Base-by-base conservation (phyloP, 2,113 vertebrate genomes). In the Clinocottus analis region DNA sequence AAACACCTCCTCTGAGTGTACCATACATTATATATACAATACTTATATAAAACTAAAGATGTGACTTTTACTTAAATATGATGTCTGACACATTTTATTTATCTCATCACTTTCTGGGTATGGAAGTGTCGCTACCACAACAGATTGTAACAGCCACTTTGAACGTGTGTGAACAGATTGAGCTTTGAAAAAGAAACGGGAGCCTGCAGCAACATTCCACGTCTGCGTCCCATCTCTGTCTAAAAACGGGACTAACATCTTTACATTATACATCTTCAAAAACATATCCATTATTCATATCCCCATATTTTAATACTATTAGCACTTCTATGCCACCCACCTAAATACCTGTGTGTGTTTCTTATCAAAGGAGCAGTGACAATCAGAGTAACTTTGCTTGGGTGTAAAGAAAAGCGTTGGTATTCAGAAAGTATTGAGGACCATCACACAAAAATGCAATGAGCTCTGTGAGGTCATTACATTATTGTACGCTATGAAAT, bases 221-320 rank as follows among this genome's bases (percentile, higher is more conserved):
- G 94, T 93, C 92, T 87, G 89, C 90, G 83, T 93, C 75, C 92
- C 90, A 90, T 96, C 95, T 95, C 93, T 87, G 55, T 94, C 93
- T 95, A 95, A 95, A 93, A 93, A 94, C 91, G 91, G 93, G 87
- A 94, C 89, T 61, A 94, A 92, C 88, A 96, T 95, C 95, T 95
- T 96, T 95, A 95, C 92, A 95, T 96, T 95, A 93, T 93, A 94
- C 91, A 95, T 95, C 95, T 95, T 95, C 95, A 94, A 96, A 96
- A 96, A 95, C 91, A 91, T 82, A 95, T 96, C 94, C 96, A 97
- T 97, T 96, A 96, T 96, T 96, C 93, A 96, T 96, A 70, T 71
- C 91, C 93, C 93, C 93, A 96, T 96, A 87, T 89, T 96, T 94
- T 94, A 91, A 87, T 95, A 94, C 93, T 91, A 94, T 94, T 93